A percentile compares a stretch with the other conserved stretches of the same genome.
Evolutionary conservation across 2,797 vertebrate species (phyloP).

Genomic region (Craterocephalus amniculus): DNA sequence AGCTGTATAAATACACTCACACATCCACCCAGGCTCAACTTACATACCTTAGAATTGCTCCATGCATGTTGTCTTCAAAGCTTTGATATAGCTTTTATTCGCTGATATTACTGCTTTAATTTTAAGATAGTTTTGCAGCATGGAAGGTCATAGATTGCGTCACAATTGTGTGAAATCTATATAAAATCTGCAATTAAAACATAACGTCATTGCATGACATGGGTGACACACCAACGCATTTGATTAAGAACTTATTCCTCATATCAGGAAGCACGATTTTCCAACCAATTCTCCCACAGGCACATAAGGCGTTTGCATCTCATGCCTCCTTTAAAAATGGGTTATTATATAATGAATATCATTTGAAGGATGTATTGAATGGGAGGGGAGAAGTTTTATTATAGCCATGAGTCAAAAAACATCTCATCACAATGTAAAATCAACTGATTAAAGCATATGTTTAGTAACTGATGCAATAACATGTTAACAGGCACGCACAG

Average conservation of each 20-base stretch:
- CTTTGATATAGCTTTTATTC: background rate
- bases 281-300: constrained; percentile 1
- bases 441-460: constrained; percentile 6
- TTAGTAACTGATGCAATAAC: constrained; percentile 16
- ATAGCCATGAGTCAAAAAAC: constrained; percentile 6
- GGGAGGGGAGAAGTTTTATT: background rate
- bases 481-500: constrained; percentile 4
- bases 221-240: background rate
- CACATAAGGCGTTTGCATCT: constrained; percentile 1
- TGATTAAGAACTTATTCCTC: constrained; percentile 20
- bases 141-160: background rate
- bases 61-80: background rate
- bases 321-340: background rate
- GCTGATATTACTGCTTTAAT: no score
- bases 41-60: background rate
- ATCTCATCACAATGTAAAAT: background rate
- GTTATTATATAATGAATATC: constrained; percentile 32
- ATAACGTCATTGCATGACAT: background rate
- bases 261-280: constrained; percentile 20
- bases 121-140: background rate
- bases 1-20: no score
- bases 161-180: background rate
- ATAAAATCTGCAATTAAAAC: background rate
- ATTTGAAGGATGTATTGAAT: constrained; percentile 14
- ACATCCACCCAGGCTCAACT: no score